Percentiles rank a stretch among this genome's conserved stretches.
Evolutionary conservation across 1,140 invertebrate species (phyloP).

Genomic region (Eriosoma lanigerum): DNA sequence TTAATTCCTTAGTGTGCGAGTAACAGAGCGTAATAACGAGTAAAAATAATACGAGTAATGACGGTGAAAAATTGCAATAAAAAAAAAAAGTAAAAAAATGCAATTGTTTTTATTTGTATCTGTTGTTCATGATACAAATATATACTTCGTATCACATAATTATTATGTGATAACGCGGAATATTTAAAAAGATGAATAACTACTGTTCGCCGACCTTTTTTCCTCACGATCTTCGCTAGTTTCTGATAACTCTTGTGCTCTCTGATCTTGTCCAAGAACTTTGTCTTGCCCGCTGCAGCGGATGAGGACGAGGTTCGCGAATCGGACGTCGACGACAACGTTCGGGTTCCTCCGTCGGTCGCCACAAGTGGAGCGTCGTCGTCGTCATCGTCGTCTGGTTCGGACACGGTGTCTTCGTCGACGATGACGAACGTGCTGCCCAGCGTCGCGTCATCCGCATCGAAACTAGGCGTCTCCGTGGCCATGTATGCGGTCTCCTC

Average conservation of each 20-base stretch:
- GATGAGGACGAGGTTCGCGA: not conserved
- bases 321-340: not conserved
- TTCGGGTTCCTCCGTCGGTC: conserved; percentile 55
- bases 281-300: not conserved
- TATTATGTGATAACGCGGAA: not conserved
- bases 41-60: no score
- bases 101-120: no score
- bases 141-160: no score
- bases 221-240: conserved; percentile 49
- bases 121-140: no score
- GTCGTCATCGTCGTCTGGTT: conserved; percentile 54
- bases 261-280: conserved; percentile 42
- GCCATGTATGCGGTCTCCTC: conserved; percentile 52
- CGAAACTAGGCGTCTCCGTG: conserved; percentile 58
- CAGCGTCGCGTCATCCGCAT: conserved; percentile 59
- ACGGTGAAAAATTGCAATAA: no score
- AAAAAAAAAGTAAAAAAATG: no score
- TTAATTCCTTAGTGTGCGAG: no score
- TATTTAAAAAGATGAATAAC: not conserved
- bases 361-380: not conserved
- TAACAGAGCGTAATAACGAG: no score
- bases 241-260: conserved; percentile 49
- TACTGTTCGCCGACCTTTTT: conserved; percentile 6
- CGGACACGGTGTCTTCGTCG: conserved; percentile 60
- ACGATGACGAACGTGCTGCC: conserved; percentile 56